Evolutionary conservation across 2,797 vertebrate species (phyloP).

Genomic region (Hipposideros larvatus): DNA sequence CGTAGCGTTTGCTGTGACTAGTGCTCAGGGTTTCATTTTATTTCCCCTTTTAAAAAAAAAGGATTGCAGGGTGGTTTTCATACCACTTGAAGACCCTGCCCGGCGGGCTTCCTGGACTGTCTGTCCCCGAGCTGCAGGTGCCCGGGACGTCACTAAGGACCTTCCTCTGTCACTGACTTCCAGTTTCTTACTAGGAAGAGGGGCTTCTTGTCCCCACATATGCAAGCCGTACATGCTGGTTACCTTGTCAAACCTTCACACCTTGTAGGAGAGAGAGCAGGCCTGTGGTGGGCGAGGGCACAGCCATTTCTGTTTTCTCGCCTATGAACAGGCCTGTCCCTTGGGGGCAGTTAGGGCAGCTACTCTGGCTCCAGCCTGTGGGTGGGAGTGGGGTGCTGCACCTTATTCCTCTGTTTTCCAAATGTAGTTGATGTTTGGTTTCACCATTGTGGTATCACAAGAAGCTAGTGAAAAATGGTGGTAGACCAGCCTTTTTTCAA

Average conservation of each 20-base stretch:
- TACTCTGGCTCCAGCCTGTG: background rate
- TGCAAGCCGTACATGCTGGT: background rate
- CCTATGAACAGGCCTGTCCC: background rate
- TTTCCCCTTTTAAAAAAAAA: background rate
- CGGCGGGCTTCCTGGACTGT: background rate
- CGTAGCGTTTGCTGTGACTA: background rate
- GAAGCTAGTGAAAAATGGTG: conserved; percentile 15
- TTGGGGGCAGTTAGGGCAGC: background rate
- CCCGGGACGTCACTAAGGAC: background rate
- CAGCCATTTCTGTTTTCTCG: background rate
- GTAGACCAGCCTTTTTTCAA: background rate
- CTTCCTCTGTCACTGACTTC: background rate
- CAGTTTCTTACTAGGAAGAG: background rate
- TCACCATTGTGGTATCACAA: background rate
- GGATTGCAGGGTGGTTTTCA: background rate
- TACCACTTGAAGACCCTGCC: background rate
- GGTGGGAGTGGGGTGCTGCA: background rate
- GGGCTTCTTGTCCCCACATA: background rate
- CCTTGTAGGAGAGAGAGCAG: background rate
- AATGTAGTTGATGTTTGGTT: background rate
- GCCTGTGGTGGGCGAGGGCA: background rate
- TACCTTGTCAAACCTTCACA: background rate
- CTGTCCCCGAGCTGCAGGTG: background rate
- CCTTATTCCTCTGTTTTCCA: background rate
- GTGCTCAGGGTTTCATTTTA: background rate